phyloP scores from a whole-genome alignment of 2,888 invertebrate genomes.

The Drosophila sordidula region DNA sequence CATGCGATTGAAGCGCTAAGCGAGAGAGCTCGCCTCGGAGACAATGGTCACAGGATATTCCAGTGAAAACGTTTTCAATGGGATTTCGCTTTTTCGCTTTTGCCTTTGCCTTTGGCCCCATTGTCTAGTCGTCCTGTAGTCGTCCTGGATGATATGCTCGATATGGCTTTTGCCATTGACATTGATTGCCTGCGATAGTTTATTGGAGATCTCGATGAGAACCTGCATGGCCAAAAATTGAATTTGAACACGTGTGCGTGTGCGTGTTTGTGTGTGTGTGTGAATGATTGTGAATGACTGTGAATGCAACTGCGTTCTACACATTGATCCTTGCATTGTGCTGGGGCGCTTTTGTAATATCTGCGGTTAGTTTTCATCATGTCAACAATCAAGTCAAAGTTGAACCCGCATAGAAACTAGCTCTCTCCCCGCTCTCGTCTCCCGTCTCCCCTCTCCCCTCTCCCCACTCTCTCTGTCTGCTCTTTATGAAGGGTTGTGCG shows the following conservation, averaged over 20 bases:
- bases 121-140: constrained; percentile 20
- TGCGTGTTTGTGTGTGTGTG: constrained; percentile 6
- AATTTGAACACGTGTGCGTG: constrained; percentile 57
- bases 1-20: constrained; percentile 39
- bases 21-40: constrained; percentile 8
- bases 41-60: constrained; percentile 68
- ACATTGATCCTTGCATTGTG: constrained; percentile 52
- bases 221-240: constrained; percentile 37
- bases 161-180: constrained; percentile 68
- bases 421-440: neutral
- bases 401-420: constrained; percentile 20
- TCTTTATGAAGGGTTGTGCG: constrained; percentile 51
- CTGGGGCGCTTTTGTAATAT: constrained; percentile 51
- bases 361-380: constrained; percentile 77
- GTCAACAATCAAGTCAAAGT: constrained; percentile 74
- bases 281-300: neutral
- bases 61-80: constrained; percentile 66
- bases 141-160: constrained; percentile 21
- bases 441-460: neutral
- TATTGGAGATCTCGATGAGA: constrained; percentile 44
- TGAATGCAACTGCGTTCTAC: constrained; percentile 40
- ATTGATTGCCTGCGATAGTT: constrained; percentile 74
- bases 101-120: constrained; percentile 33
- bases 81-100: constrained; percentile 40
- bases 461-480: neutral